Base-by-base conservation (phyloP, 2,113 vertebrate species). In the Malurus melanocephalus region DNA sequence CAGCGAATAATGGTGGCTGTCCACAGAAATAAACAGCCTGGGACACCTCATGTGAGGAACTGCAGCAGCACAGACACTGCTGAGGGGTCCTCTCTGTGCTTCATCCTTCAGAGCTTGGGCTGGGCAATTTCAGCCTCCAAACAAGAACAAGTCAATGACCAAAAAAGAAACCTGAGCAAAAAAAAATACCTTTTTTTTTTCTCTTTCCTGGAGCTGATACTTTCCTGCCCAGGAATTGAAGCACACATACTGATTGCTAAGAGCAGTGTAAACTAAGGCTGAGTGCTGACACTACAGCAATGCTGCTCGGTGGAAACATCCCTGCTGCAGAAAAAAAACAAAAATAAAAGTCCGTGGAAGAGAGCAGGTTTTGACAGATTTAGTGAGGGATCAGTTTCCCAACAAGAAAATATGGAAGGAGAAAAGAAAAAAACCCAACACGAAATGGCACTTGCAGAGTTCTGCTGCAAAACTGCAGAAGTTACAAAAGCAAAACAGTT, bases 101-200 rank as follows among this genome's bases (percentile, higher is more conserved):
- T 53, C 16, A 7, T 28, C 15, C 38, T 53, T 56, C 30, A 11
- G 18, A 59, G 12, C 60, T 90, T 55, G 61, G 24, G 16, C 5
- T 1, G 0, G 30, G 45, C 20, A 28, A 24, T 0, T 0, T 9
- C 17, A 0, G 0, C 35, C 22, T 42, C 46, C 17, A 20, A 74
- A 62, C 23, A 69, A n/a, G 56, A 27, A 57, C n/a, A 35, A 48
- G 60, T 17, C 51, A 38, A 1, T 64, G 52, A 68, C 30, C 2
- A 2, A 43, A 85, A 85, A 65, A 32, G 22, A 57, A 73, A 82
- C 21, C 3, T 23, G 51, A 52, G 33, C 27, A 60, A 83, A 83
- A 33, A 40, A 1, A 19, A 53, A 53, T 8, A 16, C 9, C 2
- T 43, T 20, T 38, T 15, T 49, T 27, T 38, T 30, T n/a, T 20